These are phyloP conservation scores for Laspeyria flexula DNA, from an alignment of 2,888 invertebrate species.

Conservation along the genomic window DNA sequence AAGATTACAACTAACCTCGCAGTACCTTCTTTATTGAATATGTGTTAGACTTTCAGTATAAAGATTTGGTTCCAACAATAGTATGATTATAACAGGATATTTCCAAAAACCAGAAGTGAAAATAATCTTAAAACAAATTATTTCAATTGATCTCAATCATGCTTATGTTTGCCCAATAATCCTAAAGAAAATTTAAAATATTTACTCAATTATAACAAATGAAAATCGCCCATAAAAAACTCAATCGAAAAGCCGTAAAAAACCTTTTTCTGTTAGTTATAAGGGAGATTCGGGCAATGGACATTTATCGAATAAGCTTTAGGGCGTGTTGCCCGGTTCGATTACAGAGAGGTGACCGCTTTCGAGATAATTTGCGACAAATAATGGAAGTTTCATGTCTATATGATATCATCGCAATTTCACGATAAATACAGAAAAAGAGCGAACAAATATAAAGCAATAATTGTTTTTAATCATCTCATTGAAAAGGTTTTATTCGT, in stretches of 20 bases:
- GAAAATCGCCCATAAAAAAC: not conserved
- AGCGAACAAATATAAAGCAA: no score
- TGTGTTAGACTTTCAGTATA: no score
- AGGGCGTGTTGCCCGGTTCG: slow-evolving; percentile 5
- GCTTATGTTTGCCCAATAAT: not conserved
- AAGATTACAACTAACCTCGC: no score
- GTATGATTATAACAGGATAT: no score
- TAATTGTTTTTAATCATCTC: no score
- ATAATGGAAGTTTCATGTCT: not conserved
- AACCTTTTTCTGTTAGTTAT: slow-evolving; percentile 6
- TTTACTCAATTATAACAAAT: not conserved
- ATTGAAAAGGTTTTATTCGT: no score
- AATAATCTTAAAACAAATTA: no score
- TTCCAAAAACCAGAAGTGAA: no score
- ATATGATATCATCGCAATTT: not conserved
- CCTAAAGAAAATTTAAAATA: not conserved
- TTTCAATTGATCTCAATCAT: no score
- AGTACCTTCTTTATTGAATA: no score
- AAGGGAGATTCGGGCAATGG: slow-evolving; percentile 26
- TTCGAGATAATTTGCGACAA: slow-evolving; percentile 4
- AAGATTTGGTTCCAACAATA: no score
- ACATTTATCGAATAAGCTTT: slow-evolving; percentile 37
- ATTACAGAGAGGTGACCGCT: slow-evolving; percentile 1
- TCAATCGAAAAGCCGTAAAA: slow-evolving; percentile 1
- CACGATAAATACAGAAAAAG: no score